These are phyloP conservation scores for Drosophila aldrichi DNA, from an alignment of 2,888 invertebrate genomes.

Conservation along the genomic window DNA sequence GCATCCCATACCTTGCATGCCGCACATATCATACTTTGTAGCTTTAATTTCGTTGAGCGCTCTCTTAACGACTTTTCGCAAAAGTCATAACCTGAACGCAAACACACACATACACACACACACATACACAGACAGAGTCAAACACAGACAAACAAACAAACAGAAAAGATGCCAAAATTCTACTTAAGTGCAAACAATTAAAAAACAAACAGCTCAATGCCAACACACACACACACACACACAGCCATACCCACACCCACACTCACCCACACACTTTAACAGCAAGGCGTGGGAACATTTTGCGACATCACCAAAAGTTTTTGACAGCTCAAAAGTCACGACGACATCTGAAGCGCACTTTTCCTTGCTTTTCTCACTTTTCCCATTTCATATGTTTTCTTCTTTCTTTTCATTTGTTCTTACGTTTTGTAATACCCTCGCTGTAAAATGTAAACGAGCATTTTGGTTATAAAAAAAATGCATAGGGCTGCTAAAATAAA, in stretches of 20 bases:
- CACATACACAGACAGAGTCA: slow-evolving; percentile 10
- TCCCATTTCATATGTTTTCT: slow-evolving; percentile 28
- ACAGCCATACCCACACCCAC: slow-evolving; percentile 9
- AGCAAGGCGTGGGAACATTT: slow-evolving; percentile 51
- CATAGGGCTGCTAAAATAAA: no score
- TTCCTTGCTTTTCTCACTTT: slow-evolving; percentile 33
- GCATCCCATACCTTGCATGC: slow-evolving; percentile 15
- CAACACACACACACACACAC: slow-evolving; percentile 22
- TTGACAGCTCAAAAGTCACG: slow-evolving; percentile 73
- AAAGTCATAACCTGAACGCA: slow-evolving; percentile 68
- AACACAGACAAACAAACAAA: slow-evolving; percentile 46
- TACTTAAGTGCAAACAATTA: slow-evolving; percentile 79
- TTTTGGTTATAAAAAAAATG: neutral
- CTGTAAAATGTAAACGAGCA: slow-evolving; percentile 18
- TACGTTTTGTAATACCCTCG: slow-evolving; percentile 28
- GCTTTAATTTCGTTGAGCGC: slow-evolving; percentile 64
- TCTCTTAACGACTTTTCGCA: slow-evolving; percentile 69
- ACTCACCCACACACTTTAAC: slow-evolving; percentile 14
- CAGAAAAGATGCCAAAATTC: slow-evolving; percentile 60
- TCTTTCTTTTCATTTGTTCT: neutral
- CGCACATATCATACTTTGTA: slow-evolving; percentile 61
- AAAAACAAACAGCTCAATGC: slow-evolving; percentile 78
- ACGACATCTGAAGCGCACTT: slow-evolving; percentile 65
- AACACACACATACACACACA: slow-evolving; percentile 13
- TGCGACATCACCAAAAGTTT: slow-evolving; percentile 66